Conservation (phyloP, 2,113 vertebrate species). For the Tamias sibiricus region DNA sequence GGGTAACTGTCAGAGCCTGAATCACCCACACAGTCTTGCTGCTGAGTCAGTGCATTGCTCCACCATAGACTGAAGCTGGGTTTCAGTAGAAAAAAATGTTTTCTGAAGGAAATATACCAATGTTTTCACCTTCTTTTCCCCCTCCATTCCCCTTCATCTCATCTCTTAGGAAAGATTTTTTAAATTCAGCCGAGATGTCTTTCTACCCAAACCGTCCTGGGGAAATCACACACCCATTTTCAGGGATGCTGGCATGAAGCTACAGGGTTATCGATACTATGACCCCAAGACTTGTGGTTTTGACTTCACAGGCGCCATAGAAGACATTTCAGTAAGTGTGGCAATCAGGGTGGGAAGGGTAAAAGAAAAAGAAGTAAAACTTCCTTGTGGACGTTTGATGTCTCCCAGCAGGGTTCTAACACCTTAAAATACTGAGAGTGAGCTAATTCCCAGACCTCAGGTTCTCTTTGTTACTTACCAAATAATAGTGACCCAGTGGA, state of each 20-base stretch:
- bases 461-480: neutral
- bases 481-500: neutral
- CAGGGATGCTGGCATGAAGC: slow-evolving; percentile 96
- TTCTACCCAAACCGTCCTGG: slow-evolving; percentile 97
- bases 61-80: neutral
- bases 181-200: slow-evolving; percentile 91
- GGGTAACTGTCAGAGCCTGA: neutral
- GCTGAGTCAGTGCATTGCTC: neutral
- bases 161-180: slow-evolving; percentile 95
- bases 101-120: neutral
- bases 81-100: neutral
- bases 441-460: neutral
- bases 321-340: slow-evolving; percentile 96
- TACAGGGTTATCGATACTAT: slow-evolving; percentile 96
- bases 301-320: slow-evolving; percentile 95
- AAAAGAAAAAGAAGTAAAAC: neutral
- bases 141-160: neutral
- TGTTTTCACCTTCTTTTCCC: neutral
- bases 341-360: neutral
- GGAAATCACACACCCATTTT: slow-evolving; percentile 99
- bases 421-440: neutral
- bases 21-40: neutral
- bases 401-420: neutral
- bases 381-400: neutral
- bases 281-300: slow-evolving; percentile 97